Base-by-base conservation (phyloP, 2,888 invertebrate genomes). In the Ormyrus labotus region DNA sequence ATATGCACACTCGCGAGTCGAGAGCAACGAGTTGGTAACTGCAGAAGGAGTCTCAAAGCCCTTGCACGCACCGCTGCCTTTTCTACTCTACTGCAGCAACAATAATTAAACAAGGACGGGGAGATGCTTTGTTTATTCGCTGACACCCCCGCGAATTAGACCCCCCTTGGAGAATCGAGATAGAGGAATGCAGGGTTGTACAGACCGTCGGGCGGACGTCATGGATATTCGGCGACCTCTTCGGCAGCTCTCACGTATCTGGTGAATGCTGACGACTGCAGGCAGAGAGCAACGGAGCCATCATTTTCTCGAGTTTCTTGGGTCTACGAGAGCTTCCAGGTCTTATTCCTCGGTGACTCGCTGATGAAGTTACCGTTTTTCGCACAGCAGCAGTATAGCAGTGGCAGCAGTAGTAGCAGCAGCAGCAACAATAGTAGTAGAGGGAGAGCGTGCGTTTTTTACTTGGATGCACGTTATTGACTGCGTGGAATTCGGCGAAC, bases 141-240 rank as follows among this genome's bases (percentile, higher is more conserved):
- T 34, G 34, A 3, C 34, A 34, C 34, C 34, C 34, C 34, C 34
- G 34, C 34, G 34, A 4, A 2, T 4, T 34, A 34, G 34, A 34
- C 34, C 34, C 34, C 34, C 34, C 34, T 34, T 34, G 34, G 34
- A 34, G 34, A 34, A 34, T 34, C 34, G 34, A 34, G 34, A 34
- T 34, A 34, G 34, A 34, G 34, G 34, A 34, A 34, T 34, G 34
- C 34, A 53, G 5, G 51, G 13, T 64, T 7, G 6, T 77, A 77
- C 81, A 70, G 48, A 81, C 81, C 81, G 81, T 82, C 79, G 82
- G 61, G 76, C 69, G 76, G 82, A 82, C 79, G 82, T 82, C 82
- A 82, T 82, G 82, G 69, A 68, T 64, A 45, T 8, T n/a, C 4
- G 13, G 11, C 74, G 58, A 55, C 53, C 63, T 48, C 58, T n/a